Evolutionary conservation across 2,797 vertebrate species (phyloP).

Genomic region (Pagetopsis macropterus): DNA sequence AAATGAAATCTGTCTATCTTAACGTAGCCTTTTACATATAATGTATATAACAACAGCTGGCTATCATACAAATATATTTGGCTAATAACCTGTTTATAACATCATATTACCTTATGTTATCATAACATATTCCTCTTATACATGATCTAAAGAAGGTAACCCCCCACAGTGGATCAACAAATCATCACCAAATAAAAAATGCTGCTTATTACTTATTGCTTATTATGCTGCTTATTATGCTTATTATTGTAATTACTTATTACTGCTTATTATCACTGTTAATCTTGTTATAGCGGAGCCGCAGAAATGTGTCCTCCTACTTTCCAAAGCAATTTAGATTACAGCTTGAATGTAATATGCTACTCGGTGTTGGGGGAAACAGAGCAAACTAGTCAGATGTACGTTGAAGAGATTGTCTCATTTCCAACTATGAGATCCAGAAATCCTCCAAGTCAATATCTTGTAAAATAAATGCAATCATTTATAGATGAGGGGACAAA

Average conservation of each 20-base stretch:
- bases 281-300: background rate
- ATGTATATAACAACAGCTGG: too few species aligned
- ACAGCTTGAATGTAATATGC: slow-evolving; percentile 26
- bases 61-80: slow-evolving; percentile 12
- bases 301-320: background rate
- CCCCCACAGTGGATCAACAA: slow-evolving; percentile 11
- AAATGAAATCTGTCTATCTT: too few species aligned
- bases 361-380: slow-evolving; percentile 8
- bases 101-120: background rate
- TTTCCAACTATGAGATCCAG: slow-evolving; percentile 23
- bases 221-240: too few species aligned
- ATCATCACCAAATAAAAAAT: slow-evolving; percentile 8
- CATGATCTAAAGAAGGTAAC: background rate
- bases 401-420: slow-evolving; percentile 18
- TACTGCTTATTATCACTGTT: background rate
- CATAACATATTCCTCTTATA: background rate
- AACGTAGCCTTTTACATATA: too few species aligned
- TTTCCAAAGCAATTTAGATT: slow-evolving; percentile 24
- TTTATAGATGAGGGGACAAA: slow-evolving; percentile 24
- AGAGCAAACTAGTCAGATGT: slow-evolving; percentile 1
- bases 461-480: slow-evolving; percentile 28
- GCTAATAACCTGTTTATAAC: background rate
- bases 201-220: background rate
- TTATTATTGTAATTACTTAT: too few species aligned
- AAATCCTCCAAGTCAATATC: slow-evolving; percentile 14